Conservation (phyloP, 2,113 vertebrate species). For the Notarius lentiginosus region DNA sequence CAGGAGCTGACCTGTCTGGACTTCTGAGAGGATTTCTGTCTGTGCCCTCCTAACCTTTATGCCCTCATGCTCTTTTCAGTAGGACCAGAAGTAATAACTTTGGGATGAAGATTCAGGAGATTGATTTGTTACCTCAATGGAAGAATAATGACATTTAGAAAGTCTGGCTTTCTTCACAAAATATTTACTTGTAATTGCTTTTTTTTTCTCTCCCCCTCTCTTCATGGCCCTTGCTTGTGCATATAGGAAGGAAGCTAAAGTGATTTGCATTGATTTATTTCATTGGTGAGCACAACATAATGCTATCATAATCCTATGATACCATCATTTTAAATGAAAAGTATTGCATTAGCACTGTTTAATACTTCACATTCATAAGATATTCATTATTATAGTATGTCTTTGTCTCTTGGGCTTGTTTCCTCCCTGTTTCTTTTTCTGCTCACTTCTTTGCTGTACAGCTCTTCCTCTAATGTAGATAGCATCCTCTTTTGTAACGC, state of each 20-base stretch:
- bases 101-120: slow-evolving; percentile 89
- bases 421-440: background rate
- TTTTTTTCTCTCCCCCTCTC: background rate
- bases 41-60: background rate
- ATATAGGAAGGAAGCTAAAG: background rate
- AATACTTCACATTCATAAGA: background rate
- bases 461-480: background rate
- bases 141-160: slow-evolving; percentile 80
- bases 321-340: background rate
- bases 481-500: background rate
- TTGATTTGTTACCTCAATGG: slow-evolving; percentile 90
- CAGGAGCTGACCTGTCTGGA: background rate
- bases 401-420: background rate
- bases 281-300: background rate
- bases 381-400: background rate
- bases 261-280: background rate
- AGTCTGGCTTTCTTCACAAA: no score
- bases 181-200: background rate
- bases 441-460: background rate
- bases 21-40: background rate
- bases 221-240: background rate
- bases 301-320: background rate
- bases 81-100: slow-evolving; percentile 78
- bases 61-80: slow-evolving; percentile 66
- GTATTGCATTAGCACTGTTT: background rate